Percentiles rank a stretch among this genome's conserved stretches.
Evolutionary conservation across 2,888 invertebrate genomes (phyloP).

Genomic region (Nematopogon swammerdamellus): DNA sequence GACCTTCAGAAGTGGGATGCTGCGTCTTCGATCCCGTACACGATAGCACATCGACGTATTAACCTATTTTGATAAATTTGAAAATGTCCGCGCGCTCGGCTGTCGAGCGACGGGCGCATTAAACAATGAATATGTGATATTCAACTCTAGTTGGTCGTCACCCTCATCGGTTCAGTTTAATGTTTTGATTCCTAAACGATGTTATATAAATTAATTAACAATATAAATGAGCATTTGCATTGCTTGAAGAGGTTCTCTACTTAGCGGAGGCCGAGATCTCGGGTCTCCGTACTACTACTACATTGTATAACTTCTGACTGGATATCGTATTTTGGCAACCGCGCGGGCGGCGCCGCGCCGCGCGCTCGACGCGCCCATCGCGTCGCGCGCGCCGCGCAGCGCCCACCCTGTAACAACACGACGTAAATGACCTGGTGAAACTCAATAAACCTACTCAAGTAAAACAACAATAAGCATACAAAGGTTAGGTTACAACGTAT

Average conservation of each 20-base stretch:
- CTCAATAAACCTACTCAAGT: background rate
- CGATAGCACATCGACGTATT: background rate
- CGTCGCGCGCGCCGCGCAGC: constrained; percentile 77
- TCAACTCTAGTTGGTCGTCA: background rate
- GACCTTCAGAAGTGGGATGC: background rate
- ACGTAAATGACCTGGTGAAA: background rate
- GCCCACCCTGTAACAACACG: background rate
- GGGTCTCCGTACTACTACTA: no score
- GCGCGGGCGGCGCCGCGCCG: no score
- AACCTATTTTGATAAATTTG: no score
- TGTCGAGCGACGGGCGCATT: no score
- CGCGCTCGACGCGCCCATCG: constrained; percentile 70
- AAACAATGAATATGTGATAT: background rate
- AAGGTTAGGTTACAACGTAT: constrained; percentile 48
- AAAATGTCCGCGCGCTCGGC: no score
- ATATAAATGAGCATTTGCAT: background rate
- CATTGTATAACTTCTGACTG: no score
- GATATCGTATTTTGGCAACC: no score
- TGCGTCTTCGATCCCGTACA: background rate
- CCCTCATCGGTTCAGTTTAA: background rate
- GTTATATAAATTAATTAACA: background rate
- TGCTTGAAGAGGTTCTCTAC: background rate
- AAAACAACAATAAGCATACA: background rate
- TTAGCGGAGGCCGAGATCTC: no score
- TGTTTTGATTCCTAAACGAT: background rate